These are phyloP conservation scores for Sylvicapra grimmia DNA, from an alignment of 2,113 vertebrate genomes.

Conservation along the genomic window DNA sequence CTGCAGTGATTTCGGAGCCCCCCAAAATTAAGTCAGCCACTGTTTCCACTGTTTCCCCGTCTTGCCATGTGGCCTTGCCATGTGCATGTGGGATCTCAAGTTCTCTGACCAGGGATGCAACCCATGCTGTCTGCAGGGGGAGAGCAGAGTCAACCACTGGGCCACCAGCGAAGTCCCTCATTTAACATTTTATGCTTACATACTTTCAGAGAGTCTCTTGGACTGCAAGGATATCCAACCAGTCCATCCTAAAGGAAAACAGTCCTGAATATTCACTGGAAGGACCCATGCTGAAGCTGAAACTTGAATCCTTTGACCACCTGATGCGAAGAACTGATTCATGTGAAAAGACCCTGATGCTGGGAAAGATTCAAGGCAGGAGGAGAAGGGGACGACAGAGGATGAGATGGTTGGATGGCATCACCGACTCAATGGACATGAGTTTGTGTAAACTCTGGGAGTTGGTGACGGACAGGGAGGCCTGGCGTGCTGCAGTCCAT, in stretches of 20 bases:
- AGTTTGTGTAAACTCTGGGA: neutral
- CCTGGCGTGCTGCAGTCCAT: neutral
- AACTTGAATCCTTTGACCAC: neutral
- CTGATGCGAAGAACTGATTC: neutral
- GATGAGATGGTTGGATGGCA: neutral
- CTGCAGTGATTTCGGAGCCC: neutral
- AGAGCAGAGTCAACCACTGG: neutral
- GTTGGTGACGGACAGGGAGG: neutral
- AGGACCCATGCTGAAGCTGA: neutral
- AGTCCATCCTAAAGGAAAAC: neutral
- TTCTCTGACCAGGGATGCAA: neutral
- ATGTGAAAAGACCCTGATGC: neutral
- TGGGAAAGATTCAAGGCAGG: neutral
- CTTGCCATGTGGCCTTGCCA: neutral
- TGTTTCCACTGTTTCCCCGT: neutral
- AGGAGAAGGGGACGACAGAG: neutral
- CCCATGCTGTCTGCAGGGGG: neutral
- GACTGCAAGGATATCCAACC: neutral
- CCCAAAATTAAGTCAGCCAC: accelerated
- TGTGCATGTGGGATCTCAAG: neutral
- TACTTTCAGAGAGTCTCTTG: neutral
- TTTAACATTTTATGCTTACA: neutral
- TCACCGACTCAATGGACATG: neutral
- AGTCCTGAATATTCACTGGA: neutral
- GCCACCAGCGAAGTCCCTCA: neutral